Conservation (phyloP, 1,140 invertebrate species). For the Atopsyche davidsoni region DNA sequence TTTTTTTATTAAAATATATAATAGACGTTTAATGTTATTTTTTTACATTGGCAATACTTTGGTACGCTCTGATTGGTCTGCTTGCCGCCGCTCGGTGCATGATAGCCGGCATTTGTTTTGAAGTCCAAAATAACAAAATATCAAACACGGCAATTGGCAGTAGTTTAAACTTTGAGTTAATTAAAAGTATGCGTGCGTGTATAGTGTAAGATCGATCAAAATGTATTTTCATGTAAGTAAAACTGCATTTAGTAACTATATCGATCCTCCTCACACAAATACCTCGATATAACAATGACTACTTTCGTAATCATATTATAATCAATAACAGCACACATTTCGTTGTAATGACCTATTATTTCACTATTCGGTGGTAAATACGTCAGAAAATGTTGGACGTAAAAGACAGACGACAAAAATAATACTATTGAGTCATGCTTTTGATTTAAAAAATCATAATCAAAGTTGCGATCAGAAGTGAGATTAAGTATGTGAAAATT, state of each 20-base stretch:
- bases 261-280: constrained; percentile 1
- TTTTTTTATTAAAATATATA: too few relatives aligned
- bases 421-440: background rate
- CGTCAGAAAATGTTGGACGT: constrained; percentile 36
- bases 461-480: constrained; percentile 2
- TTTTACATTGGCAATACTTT: too few relatives aligned
- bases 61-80: too few relatives aligned
- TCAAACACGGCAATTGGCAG: too few relatives aligned
- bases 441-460: constrained; percentile 1
- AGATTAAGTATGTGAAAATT: constrained; percentile 2
- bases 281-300: background rate
- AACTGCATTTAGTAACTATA: constrained; percentile 7
- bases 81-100: too few relatives aligned
- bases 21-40: too few relatives aligned
- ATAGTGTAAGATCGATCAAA: too few relatives aligned
- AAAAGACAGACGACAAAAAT: constrained; percentile 34
- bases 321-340: constrained; percentile 22
- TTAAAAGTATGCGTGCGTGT: too few relatives aligned
- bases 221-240: constrained; percentile 38
- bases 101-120: too few relatives aligned
- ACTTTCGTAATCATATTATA: constrained; percentile 5
- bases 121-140: too few relatives aligned
- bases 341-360: constrained; percentile 7
- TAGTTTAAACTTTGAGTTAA: too few relatives aligned
- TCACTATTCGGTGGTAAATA: constrained; percentile 41